Evolutionary conservation across 2,888 invertebrate species (phyloP).

Genomic region (Teleogryllus oceanicus): DNA sequence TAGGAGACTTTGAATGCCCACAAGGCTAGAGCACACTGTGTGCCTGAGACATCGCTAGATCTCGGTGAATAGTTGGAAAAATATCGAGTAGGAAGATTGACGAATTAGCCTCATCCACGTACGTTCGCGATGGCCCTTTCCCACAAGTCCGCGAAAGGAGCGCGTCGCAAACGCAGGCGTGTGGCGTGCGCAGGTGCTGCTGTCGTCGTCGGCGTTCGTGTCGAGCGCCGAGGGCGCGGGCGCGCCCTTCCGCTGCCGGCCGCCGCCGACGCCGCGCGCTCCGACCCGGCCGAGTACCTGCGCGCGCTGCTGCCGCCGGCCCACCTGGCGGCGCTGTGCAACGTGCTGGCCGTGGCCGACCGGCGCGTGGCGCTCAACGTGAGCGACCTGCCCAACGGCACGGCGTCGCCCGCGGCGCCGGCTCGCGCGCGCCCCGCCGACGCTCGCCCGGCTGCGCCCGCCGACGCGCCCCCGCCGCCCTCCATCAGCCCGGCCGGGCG

Average conservation of each 20-base stretch:
- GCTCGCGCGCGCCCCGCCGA: background rate
- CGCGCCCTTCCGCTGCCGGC: constrained; percentile 42
- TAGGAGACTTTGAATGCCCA: no score
- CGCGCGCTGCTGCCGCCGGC: constrained; percentile 47
- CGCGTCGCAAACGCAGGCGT: no score
- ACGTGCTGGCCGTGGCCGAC: constrained; percentile 65
- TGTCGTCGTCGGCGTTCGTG: constrained; percentile 57
- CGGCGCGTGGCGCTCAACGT: constrained; percentile 64
- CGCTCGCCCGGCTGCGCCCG: background rate
- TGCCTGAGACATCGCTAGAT: no score
- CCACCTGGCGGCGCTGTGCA: constrained; percentile 74
- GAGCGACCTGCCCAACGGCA: constrained; percentile 20
- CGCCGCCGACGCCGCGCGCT: constrained; percentile 26
- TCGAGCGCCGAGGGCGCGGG: constrained; percentile 60
- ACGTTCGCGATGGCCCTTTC: no score
- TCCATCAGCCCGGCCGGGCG: background rate
- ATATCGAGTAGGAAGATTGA: no score
- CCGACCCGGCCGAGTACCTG: constrained; percentile 36
- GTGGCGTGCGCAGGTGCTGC: no score
- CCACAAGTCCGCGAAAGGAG: no score
- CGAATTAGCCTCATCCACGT: no score
- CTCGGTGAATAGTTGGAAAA: no score
- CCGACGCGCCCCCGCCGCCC: background rate
- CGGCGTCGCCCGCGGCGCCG: background rate
- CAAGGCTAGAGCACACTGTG: no score